phyloP scores from a whole-genome alignment of 2,888 invertebrate genomes.

The Heliconius sara region DNA sequence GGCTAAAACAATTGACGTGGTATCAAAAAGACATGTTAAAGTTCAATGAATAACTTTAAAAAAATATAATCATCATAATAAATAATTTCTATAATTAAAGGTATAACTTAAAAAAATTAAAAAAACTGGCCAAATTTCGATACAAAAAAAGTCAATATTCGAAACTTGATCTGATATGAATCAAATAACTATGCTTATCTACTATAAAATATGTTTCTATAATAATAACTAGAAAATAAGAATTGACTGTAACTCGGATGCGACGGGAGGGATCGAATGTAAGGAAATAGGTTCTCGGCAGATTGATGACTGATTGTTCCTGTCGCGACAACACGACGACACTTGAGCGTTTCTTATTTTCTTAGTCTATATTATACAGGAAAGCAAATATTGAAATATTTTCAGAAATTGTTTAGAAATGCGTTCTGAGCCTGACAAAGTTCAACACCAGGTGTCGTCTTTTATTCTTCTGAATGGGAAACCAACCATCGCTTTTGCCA shows the following conservation, averaged over 20 bases:
- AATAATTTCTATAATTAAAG: neutral
- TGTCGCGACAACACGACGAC: constrained; percentile 69
- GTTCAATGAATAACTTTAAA: neutral
- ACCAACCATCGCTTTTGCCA: no score
- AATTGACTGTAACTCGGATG: constrained; percentile 29
- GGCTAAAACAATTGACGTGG: neutral
- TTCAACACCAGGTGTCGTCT: no score
- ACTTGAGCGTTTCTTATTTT: constrained; percentile 49
- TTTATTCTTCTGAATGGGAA: no score
- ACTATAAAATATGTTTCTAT: constrained; percentile 25
- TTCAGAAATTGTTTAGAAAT: neutral
- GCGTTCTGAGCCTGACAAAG: no score
- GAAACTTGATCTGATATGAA: no score
- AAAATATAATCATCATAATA: neutral
- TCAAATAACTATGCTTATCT: neutral
- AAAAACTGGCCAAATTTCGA: neutral
- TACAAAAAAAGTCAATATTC: no score
- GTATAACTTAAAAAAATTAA: neutral
- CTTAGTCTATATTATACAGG: neutral
- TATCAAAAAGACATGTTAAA: neutral
- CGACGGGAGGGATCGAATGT: constrained; percentile 61
- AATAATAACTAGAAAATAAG: constrained; percentile 30
- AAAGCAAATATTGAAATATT: neutral
- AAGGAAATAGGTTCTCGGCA: constrained; percentile 68
- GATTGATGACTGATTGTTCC: constrained; percentile 75